A percentile compares a stretch with the other conserved stretches of the same genome.
These are phyloP conservation scores for Cyprinodon variegatus DNA, from an alignment of 2,113 vertebrate genomes.

Conservation along the genomic window DNA sequence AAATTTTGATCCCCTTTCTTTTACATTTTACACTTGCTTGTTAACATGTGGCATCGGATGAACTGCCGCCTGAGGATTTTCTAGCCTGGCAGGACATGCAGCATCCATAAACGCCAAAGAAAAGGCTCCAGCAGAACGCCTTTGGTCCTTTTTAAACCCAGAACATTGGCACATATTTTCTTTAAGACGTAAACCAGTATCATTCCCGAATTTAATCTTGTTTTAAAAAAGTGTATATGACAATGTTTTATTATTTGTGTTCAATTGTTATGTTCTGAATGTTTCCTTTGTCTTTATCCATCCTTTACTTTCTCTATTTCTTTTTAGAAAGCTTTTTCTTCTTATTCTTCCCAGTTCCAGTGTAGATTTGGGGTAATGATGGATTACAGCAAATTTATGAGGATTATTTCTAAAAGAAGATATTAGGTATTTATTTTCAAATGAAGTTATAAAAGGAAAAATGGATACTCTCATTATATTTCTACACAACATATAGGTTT, in stretches of 20 bases:
- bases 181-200: constrained; percentile 57
- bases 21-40: constrained; percentile 28
- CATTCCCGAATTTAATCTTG: constrained; percentile 69
- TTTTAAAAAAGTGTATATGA: constrained; percentile 73
- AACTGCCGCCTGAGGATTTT: constrained; percentile 62
- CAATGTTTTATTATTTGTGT: constrained; percentile 63
- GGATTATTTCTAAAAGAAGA: constrained; percentile 75
- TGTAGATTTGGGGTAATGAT: constrained; percentile 64
- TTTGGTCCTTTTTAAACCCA: constrained; percentile 56
- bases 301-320: constrained; percentile 35
- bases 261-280: constrained; percentile 47
- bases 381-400: constrained; percentile 61
- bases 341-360: constrained; percentile 51
- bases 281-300: constrained; percentile 68
- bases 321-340: constrained; percentile 43
- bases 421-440: constrained; percentile 84
- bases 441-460: constrained; percentile 73
- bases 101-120: constrained; percentile 75
- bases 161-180: constrained; percentile 78
- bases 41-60: constrained; percentile 47
- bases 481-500: constrained; percentile 31
- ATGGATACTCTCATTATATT: constrained; percentile 48
- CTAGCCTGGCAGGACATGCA: constrained; percentile 59
- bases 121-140: constrained; percentile 60
- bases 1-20: constrained; percentile 4